A percentile compares a stretch with the other conserved stretches of the same genome.
These are phyloP conservation scores for Picathartes gymnocephalus DNA, from an alignment of 2,113 vertebrate species.

Conservation along the genomic window DNA sequence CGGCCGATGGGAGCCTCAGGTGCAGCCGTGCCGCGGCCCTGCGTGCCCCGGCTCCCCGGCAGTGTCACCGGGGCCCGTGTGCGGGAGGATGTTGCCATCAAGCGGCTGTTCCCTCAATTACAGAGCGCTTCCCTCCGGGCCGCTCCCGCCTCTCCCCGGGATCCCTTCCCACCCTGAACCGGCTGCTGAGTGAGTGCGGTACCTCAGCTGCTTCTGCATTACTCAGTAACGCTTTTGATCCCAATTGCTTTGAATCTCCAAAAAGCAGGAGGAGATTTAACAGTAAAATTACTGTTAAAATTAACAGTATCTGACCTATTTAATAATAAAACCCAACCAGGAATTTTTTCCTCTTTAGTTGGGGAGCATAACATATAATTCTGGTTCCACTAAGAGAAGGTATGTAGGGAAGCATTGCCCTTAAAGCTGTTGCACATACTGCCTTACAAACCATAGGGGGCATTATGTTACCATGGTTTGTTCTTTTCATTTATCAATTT, in stretches of 20 bases:
- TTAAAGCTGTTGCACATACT: background rate
- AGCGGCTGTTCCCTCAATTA: slow-evolving; percentile 17
- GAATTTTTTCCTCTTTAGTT: background rate
- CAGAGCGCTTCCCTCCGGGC: background rate
- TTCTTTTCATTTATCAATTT: slow-evolving; percentile 4
- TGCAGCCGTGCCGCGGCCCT: no score
- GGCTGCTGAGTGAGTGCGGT: background rate
- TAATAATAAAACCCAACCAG: background rate
- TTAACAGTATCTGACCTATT: background rate
- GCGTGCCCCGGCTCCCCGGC: no score
- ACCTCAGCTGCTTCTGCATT: background rate
- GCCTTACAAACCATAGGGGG: slow-evolving; percentile 45
- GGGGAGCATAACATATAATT: background rate
- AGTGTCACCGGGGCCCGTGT: background rate
- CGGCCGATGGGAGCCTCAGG: no score
- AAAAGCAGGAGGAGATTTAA: background rate
- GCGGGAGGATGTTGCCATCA: slow-evolving; percentile 62
- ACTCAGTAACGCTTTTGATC: background rate
- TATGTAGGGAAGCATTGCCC: background rate
- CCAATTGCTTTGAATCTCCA: background rate
- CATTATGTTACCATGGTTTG: slow-evolving; percentile 37
- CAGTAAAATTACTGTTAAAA: no score
- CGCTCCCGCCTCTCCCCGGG: background rate
- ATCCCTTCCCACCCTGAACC: background rate
- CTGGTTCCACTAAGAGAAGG: background rate